Evolutionary conservation across 2,888 invertebrate genomes (phyloP), one percentile per base, ranked within the genome.

Genomic region (Rhingia campestris): DNA sequence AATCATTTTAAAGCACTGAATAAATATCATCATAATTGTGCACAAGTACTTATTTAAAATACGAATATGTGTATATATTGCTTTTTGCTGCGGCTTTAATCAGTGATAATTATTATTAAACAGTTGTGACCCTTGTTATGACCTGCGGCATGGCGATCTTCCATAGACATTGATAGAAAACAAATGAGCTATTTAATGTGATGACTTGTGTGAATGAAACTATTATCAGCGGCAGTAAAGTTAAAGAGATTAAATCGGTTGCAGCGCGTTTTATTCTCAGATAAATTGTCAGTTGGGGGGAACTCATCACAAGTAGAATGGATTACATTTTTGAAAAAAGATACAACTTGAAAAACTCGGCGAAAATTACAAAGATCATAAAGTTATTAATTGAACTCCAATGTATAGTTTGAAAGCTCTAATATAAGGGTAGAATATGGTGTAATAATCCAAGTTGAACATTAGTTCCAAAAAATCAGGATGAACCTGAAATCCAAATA

Each of bases 31-130:
- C 58, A 64, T 64, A 64, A 75, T 54, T 77, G 67, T 63, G 12
- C 66, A 41, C 67, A 69, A 73, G 41, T 33, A 49, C 61, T 43
- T 61, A 43, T 32, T 77, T 61, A 53, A 56, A 35, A 49, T 70
- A 41, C 12, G n/a, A 12, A 5, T 5, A 6, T 43, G 12, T 12
- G 6, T 45, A 12, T 51, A 35, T 49, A 41, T 49, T 43, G 53
- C 58, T 59, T 53, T 22, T 56, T 61, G 49, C 61, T 59, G 70
- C 47, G 49, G 79, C 76, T 87, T 87, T 87, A 87, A 87, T 90
- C 90, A 90, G 90, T 89, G 89, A 89, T 90, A 89, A 90, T 89
- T 89, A 89, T 90, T 90, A 89, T 89, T 89, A 89, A 89, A 89
- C 88, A 88, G 87, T 87, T 87, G 87, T 87, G 90, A 90, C 89